Evolutionary conservation across 2,113 vertebrate species (phyloP), one percentile per base, ranked within the genome.

Genomic region (Empidonax alnorum): DNA sequence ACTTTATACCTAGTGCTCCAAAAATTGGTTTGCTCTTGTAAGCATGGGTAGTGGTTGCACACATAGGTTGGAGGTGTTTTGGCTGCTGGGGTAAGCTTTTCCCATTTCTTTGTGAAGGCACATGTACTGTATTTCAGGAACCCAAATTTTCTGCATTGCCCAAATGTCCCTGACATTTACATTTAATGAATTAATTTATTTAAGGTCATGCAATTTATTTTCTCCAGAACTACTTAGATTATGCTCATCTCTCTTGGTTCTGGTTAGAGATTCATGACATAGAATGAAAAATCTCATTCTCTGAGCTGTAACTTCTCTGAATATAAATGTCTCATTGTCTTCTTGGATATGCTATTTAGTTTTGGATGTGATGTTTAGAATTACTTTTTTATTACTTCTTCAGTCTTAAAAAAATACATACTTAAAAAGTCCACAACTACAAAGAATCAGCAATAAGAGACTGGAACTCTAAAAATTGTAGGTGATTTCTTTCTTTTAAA

Each of bases 281-380:
- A 41, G 21, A 66, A 79, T 56, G 15, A 84, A 81, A 90, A 81
- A 76, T 72, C 81, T 73, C 52, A 39, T 33, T 47, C 49, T 65
- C 80, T 0, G 1, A 88, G 50, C 67, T 80, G 21, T 55, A 76
- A 63, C 14, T 53, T 58, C 30, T 75, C 55, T 31, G 66, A 68
- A 84, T 65, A 76, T n/a, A 53, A 89, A 79, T 42, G n/a, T 53
- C 72, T 94, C 75, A 39, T 89, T 86, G 90, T 41, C 72, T 89
- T 55, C 84, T 68, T 21, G 46, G 76, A 81, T 33, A 61, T 0
- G 4, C 68, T 47, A 37, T 50, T 90, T 89, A 55, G 35, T 68
- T 92, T 76, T 56, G 59, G 68, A 93, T 93, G 42, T 37, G 73
- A 89, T 53, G 44, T 49, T 84, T 79, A 76, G 58, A 84, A 87